Conservation (phyloP, 2,888 invertebrate species). For the Arge pagana region DNA sequence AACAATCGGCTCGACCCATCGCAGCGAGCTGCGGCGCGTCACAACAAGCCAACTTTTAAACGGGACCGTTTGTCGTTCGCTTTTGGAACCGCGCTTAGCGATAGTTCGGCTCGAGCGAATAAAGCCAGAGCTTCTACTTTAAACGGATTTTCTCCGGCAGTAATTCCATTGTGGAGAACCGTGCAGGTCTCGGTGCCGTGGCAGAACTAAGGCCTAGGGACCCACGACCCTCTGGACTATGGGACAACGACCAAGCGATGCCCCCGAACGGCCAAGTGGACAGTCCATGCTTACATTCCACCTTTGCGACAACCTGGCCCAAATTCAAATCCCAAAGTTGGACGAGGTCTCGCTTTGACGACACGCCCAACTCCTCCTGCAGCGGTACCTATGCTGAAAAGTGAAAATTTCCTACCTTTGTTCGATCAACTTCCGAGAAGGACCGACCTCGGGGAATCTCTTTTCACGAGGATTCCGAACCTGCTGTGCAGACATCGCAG, state of each 20-base stretch:
- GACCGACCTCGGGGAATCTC: slow-evolving; percentile 2
- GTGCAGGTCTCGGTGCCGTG: neutral
- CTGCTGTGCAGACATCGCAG: slow-evolving; percentile 14
- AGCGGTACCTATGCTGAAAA: too few relatives aligned
- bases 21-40: slow-evolving; percentile 10
- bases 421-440: slow-evolving; percentile 9
- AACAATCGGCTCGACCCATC: slow-evolving; percentile 9
- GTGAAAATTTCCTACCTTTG: slow-evolving; percentile 19
- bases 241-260: slow-evolving; percentile 2
- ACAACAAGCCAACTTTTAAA: slow-evolving; percentile 10
- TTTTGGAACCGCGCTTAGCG: neutral
- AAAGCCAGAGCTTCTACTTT: slow-evolving; percentile 31
- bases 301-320: neutral
- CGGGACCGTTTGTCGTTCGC: neutral
- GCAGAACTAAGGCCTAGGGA: slow-evolving; percentile 6
- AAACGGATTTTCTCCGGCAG: slow-evolving; percentile 52
- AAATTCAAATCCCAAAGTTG: neutral
- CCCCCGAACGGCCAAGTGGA: slow-evolving; percentile 36
- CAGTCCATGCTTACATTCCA: neutral
- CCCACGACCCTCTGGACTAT: too few relatives aligned
- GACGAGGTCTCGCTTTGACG: too few relatives aligned
- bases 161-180: slow-evolving; percentile 48
- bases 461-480: neutral
- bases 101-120: slow-evolving; percentile 1
- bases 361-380: too few relatives aligned